Percentiles rank a stretch among this genome's conserved stretches.
phyloP scores from a whole-genome alignment of 2,113 vertebrate species.

The Brevimyrus niger region DNA sequence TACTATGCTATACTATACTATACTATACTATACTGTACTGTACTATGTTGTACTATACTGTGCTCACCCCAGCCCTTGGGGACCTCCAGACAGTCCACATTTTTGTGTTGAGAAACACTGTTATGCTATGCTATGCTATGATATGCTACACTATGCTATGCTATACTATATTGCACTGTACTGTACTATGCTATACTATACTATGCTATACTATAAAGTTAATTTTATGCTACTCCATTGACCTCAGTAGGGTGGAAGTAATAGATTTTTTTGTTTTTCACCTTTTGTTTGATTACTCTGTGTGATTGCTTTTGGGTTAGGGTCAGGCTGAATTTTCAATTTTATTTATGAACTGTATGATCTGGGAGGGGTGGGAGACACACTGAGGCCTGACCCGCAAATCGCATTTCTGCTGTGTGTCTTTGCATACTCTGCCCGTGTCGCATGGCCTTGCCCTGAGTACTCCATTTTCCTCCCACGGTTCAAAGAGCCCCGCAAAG shows the following conservation, averaged over 20 bases:
- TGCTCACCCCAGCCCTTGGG: neutral
- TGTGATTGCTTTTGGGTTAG: neutral
- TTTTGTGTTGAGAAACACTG: neutral
- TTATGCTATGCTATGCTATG: slow-evolving; percentile 11
- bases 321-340: neutral
- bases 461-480: neutral
- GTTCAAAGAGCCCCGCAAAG: neutral
- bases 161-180: neutral
- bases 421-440: neutral
- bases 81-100: neutral
- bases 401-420: neutral
- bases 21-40: neutral
- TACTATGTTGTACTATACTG: slow-evolving; percentile 29
- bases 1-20: neutral
- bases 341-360: too few relatives aligned
- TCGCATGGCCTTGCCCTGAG: neutral
- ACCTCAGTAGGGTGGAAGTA: neutral
- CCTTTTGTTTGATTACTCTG: neutral
- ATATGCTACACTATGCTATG: too few relatives aligned
- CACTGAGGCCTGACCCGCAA: neutral
- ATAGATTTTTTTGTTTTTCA: neutral
- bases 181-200: neutral
- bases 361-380: neutral
- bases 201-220: neutral
- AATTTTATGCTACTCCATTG: neutral